Base-by-base conservation (phyloP, 2,888 invertebrate species). In the Zaprionus lineosus region DNA sequence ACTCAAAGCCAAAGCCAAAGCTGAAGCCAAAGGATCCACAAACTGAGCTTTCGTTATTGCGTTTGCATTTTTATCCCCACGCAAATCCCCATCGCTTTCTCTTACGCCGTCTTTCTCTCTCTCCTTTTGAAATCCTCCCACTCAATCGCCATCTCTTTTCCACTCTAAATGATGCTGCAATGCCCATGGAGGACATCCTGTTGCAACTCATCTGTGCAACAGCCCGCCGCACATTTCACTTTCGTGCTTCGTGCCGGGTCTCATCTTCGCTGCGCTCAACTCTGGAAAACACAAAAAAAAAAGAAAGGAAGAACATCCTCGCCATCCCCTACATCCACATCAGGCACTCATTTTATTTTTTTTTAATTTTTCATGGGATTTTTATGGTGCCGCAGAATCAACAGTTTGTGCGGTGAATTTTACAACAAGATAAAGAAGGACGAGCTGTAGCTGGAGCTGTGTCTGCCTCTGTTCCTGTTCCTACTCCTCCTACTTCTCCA, bases 371-470 rank as follows among this genome's bases (percentile, higher is more conserved):
- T 86, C 73, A 81, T 82, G 84, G 87, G 74, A 82, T 86, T 88
- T 87, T 88, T 87, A 88, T 88, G 78, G 87, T 72, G 74, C 86
- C 86, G 67, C 83, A 82, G 86, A 86, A 88, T 87, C 88, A 86
- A 84, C 87, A 88, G 88, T 86, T 87, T 87, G 88, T 87, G 87
- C 86, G 84, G 84, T 82, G 87, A 85, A 87, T 87, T 84, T 84
- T 76, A 88, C 88, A 88, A 85, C 86, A 79, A 81, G 81, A 82
- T 78, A 81, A 83, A 79, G 75, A 76, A 79, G 65, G 57, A 68
- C 40, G 29, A 33, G 40, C 33, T 55, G 62, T 61, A n/a, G n/a
- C n/a, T n/a, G n/a, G n/a, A n/a, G n/a, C n/a, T n/a, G n/a, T 53
- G 40, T 28, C 56, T 16, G 56, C 33, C 33, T 61, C 50, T 31